Evolutionary conservation across 2,888 invertebrate species (phyloP), one percentile per base, ranked within the genome.

Genomic region (Bembecia ichneumoniformis): DNA sequence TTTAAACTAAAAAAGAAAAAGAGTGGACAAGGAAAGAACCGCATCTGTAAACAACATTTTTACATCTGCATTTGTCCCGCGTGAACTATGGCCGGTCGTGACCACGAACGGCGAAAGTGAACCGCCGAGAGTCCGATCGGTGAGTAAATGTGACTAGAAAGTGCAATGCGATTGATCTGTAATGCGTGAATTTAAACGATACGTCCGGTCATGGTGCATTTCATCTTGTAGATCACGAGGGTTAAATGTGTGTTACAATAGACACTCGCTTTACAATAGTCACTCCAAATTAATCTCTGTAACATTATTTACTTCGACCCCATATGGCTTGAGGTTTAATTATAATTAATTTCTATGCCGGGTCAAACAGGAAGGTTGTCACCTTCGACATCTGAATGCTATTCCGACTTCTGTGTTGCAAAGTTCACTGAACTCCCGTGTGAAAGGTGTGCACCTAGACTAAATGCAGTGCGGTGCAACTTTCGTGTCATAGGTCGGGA

Each of bases 81-180:
- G 60, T 70, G 72, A 71, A 74, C 71, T 73, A 68, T 71, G 66
- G 52, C 65, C 60, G 55, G 62, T 68, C 71, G 72, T 74, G 76
- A 68, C 61, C 65, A 64, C 51, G 58, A 60, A 62, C 60, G 59
- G 68, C 62, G 71, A 75, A 73, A 75, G 74, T 74, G 69, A 69
- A 64, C 63, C 51, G 61, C 55, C 55, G 55, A 58, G 55, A 59
- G 64, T 57, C 57, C 55, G 56, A 64, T 59, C 61, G 57, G 56
- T 66, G 61, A 60, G 60, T 60, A 66, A 69, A 70, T 63, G 65
- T 60, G 62, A 56, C 57, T 62, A 57, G 70, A 71, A 69, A 71
- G 64, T 64, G 59, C 28, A 40, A 43, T 47, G 50, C 17, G 43
- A 15, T 46, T 3, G 20, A 40, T 13, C 40, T 3, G 13, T 9